These are phyloP conservation scores for Pollimyrus isidori DNA, from an alignment of 2,113 vertebrate genomes.

Conservation along the genomic window DNA sequence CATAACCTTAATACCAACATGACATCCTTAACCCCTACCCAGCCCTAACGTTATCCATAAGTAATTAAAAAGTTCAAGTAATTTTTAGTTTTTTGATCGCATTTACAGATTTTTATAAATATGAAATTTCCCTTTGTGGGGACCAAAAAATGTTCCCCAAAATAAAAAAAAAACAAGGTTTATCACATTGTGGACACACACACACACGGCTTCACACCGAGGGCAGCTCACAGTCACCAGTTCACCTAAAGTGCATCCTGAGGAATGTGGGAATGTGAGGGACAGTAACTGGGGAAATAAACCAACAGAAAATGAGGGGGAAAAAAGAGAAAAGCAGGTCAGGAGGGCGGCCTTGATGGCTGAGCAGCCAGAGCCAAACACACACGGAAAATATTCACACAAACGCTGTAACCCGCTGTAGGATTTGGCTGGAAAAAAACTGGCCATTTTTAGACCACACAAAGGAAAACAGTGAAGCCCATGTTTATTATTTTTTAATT, in stretches of 20 bases:
- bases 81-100: too few species aligned
- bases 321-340: not conserved
- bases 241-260: not conserved
- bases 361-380: not conserved
- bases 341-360: not conserved
- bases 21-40: too few species aligned
- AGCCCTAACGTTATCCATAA: too few species aligned
- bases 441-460: not conserved
- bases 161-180: too few species aligned
- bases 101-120: too few species aligned
- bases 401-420: not conserved
- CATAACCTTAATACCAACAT: too few species aligned
- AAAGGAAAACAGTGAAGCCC: not conserved
- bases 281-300: not conserved
- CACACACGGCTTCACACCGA: not conserved
- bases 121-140: too few species aligned
- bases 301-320: not conserved
- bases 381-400: not conserved
- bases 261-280: not conserved
- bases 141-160: too few species aligned
- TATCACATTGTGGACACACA: not conserved
- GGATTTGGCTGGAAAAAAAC: not conserved
- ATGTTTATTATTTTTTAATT: not conserved
- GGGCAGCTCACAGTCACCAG: not conserved
- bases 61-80: too few species aligned